These are phyloP conservation scores for Gnathonemus longibarbis DNA, from an alignment of 2,113 vertebrate genomes.

Conservation along the genomic window DNA sequence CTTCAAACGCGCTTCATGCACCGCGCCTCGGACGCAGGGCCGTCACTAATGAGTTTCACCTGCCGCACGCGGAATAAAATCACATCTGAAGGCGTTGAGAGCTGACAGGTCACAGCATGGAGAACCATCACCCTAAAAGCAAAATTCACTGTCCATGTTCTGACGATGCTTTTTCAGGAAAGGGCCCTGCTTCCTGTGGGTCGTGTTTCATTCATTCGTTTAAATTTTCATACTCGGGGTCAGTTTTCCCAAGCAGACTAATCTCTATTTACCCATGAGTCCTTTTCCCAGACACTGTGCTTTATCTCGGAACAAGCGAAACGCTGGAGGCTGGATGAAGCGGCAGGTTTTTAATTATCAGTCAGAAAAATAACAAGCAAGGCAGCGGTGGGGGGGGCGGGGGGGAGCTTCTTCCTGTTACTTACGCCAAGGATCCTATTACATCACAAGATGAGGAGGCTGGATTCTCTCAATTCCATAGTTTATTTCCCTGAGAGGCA, in stretches of 20 bases:
- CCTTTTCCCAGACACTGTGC: neutral
- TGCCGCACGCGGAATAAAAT: neutral
- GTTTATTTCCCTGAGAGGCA: too few relatives aligned
- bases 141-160: neutral
- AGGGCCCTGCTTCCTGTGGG: neutral
- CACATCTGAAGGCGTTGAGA: neutral
- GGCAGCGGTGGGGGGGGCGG: neutral
- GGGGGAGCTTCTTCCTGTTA: too few relatives aligned
- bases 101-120: neutral
- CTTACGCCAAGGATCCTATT: too few relatives aligned
- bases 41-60: slow-evolving; percentile 6
- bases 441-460: too few relatives aligned
- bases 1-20: neutral
- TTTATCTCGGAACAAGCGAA: neutral
- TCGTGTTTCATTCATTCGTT: neutral
- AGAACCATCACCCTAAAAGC: neutral
- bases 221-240: neutral
- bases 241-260: neutral
- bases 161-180: neutral
- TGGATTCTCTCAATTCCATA: too few relatives aligned
- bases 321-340: neutral
- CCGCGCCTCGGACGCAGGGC: neutral
- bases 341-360: neutral
- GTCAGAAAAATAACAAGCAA: neutral
- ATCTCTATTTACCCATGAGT: neutral